Evolutionary conservation across 2,797 vertebrate genomes (phyloP), one percentile per base, ranked within the genome.

Genomic region (Semotilus atromaculatus): DNA sequence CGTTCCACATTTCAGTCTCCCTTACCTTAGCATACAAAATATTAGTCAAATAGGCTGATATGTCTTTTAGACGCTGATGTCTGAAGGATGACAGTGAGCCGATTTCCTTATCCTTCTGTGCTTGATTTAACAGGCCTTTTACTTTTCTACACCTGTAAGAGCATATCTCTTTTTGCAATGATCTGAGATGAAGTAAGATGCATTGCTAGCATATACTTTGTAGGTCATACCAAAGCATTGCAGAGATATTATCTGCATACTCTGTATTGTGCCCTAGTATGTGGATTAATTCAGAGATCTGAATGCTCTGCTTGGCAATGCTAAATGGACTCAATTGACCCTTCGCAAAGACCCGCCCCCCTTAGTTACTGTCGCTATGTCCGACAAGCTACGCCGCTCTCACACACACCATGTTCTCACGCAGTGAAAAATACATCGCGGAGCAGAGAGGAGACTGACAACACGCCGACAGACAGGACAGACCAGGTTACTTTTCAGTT

Each of bases 1-100:
- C 48, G 10, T 45, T 68, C 51, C 70, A 60, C 38, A 34, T 85
- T 29, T 76, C 5, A 13, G 13, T 36, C 79, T 88, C 31, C 18
- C 19, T 48, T 76, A 55, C 29, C 51, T 31, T n/a, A 64, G 45
- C 84, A 81, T 4, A 21, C 4, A 66, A 45, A 62, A 26, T 18
- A 26, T 19, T 58, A 38, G 36, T 53, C 78, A 81, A 23, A 67
- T 34, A 29, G 18, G 45, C 55, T 21, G 55, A 38, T 9, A 60
- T 62, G 40, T 45, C 66, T 23, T 19, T 23, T 72, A 23, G 19
- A 45, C 1, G 7, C 67, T 62, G 23, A 64, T 77, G 7, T 23
- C 11, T 40, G 34, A 18, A 23, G 23, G 31, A 80, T 23, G 58
- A 29, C 34, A 1, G 4, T 68, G 36, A 70, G 21, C 29, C 26